Conservation (phyloP, 2,888 invertebrate genomes). For the Metellina segmentata region DNA sequence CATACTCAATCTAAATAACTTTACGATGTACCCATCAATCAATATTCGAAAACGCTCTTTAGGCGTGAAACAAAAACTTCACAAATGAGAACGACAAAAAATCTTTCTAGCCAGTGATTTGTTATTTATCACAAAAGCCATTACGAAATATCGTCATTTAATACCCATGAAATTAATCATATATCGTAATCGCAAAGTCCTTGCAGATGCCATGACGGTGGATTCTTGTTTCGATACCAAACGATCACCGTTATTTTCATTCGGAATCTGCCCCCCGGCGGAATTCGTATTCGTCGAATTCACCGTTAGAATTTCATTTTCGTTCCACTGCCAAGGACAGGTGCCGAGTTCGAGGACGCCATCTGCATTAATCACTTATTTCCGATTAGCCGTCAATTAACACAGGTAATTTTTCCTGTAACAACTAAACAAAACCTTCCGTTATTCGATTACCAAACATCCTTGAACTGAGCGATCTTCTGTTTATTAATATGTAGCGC, state of each 20-base stretch:
- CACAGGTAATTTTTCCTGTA: slow-evolving; percentile 15
- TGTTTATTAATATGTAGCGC: slow-evolving; percentile 18
- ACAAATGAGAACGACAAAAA: not conserved
- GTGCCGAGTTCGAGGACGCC: not conserved
- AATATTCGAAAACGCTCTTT: too few species aligned
- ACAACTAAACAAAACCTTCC: slow-evolving; percentile 12
- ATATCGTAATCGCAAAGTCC: not conserved
- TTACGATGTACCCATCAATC: too few species aligned
- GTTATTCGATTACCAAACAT: not conserved
- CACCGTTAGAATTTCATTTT: slow-evolving; percentile 60
- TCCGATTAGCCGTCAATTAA: slow-evolving; percentile 39
- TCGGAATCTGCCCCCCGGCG: not conserved
- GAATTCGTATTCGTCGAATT: not conserved
- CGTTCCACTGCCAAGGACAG: slow-evolving; percentile 62
- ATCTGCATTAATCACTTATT: slow-evolving; percentile 50
- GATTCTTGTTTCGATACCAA: not conserved
- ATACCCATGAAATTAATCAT: not conserved
- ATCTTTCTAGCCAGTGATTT: not conserved
- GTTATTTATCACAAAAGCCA: not conserved
- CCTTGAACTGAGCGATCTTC: slow-evolving; percentile 16
- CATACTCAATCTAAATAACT: too few species aligned
- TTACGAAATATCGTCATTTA: not conserved
- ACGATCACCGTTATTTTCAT: slow-evolving; percentile 44
- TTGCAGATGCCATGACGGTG: not conserved
- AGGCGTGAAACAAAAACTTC: too few species aligned